Base-by-base conservation (phyloP, 2,113 vertebrate species). In the Grantiella picta region DNA sequence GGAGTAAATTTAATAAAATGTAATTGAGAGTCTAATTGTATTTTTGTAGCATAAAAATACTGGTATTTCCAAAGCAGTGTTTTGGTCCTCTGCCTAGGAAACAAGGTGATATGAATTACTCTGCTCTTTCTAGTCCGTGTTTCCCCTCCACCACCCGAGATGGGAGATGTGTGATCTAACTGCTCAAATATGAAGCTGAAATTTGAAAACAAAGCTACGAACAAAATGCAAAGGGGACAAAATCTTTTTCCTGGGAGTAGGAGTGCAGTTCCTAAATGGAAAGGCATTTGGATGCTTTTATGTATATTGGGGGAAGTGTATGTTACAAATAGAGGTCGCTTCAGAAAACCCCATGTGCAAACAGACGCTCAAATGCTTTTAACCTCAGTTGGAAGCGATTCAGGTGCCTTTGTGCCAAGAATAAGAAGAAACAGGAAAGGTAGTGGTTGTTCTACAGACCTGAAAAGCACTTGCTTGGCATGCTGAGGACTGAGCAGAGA, bases 371-470 rank as follows among this genome's bases (percentile, higher is more conserved):
- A 47, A 88, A 90, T 80, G 86, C 94, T 90, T 94, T 75, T 90
- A 91, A 82, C 94, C 94, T 96, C 82, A 27, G 69, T 2, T 97
- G 95, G 96, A 95, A 92, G 53, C 0, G 8, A 70, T 93, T 92
- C 90, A 94, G 49, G 88, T 44, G 36, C 31, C 60, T 86, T 68
- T 78, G 78, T 96, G 93, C 93, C 96, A 96, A 95, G 82, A 94
- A 92, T 72, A 97, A 94, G 86, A 92, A 94, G 89, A 36, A 86
- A 75, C 93, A 96, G 95, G 93, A 96, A 97, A 96, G 93, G 90
- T 53, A 85, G 59, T 33, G 84, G 84, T 92, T 87, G 84, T 90
- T 82, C 61, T 76, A 45, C 45, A 50, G 95, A 38, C 44, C 45
- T 3, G 11, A 86, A 81, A 75, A 29, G 89, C 56, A 10, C 56